phyloP scores from a whole-genome alignment of 2,113 vertebrate genomes.

The Machaerirhynchus nigripectus region DNA sequence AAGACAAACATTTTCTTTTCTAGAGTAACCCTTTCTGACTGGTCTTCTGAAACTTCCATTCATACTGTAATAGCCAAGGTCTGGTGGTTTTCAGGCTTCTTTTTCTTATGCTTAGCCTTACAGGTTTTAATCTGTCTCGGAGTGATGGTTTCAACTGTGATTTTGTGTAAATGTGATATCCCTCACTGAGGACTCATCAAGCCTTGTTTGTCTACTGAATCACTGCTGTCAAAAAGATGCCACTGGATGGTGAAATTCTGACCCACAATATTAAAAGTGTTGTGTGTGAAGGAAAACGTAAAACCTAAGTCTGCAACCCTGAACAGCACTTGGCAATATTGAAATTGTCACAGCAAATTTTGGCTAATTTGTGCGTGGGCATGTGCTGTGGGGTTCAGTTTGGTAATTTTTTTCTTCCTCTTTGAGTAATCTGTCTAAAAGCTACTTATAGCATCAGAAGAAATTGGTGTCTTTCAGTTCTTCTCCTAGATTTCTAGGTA shows the following conservation, averaged over 20 bases:
- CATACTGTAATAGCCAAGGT: background rate
- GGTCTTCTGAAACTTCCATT: background rate
- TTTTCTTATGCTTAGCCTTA: background rate
- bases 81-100: background rate
- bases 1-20: constrained; percentile 28
- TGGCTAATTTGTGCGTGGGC: background rate
- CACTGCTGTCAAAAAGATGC: background rate
- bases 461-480: constrained; percentile 32
- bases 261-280: background rate
- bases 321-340: background rate
- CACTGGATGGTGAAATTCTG: background rate
- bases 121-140: background rate
- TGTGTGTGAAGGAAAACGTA: background rate
- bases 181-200: background rate
- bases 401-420: background rate
- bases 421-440: background rate
- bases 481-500: background rate
- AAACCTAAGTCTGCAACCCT: background rate
- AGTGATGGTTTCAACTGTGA: background rate
- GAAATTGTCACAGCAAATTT: background rate
- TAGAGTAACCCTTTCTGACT: background rate
- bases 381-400: background rate
- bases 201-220: background rate
- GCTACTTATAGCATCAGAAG: background rate
- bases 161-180: background rate